Base-by-base conservation (phyloP, 2,888 invertebrate genomes). In the Callyntrura sp. region DNA sequence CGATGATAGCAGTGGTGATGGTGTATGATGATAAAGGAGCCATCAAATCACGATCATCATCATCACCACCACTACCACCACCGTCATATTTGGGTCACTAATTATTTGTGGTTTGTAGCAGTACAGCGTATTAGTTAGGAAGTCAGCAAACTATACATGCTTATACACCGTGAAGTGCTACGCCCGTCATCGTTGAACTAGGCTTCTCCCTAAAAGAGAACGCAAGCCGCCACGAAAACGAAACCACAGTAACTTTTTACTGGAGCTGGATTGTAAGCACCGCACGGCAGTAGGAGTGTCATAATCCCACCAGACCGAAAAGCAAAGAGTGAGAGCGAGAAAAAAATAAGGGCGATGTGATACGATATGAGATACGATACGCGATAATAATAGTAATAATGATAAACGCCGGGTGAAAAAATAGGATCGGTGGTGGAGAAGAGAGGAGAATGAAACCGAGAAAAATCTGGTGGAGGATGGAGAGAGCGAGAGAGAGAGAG, bases 11-110 rank as follows among this genome's bases (percentile, higher is more conserved):
- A 17, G 11, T 11, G 20, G 20, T 78, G 35, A 79, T 57, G 57
- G 51, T 51, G 51, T 12, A 28, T 3, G 43, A 20, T 62, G 62
- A 82, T 82, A 62, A 25, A 62, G 81, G 17, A 68, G 55, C 68
- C 55, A 81, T 81, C 79, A 87, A 81, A 87, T 87, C 87, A 81
- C 45, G 43, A 57, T 87, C 81, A 81, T 48, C 68, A 81, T 28
- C 62, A 12, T 23, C 17, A 62, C 2, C 8, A 65, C 43, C 20
- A 35, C 8, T 82, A 73, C 73, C 12, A 17, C 3, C 1, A 0
- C 23, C 35, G 68, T 68, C 68, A 68, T 68, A 68, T 68, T 68
- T 79, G 28, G 87, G 70, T 81, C 70, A 81, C 87, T 87, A 87
- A 87, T 87, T 87, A 87, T 81, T 70, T 51, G 79, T 60, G 68